These are phyloP conservation scores for Incurvaria masculella DNA, from an alignment of 2,888 invertebrate genomes.

Conservation along the genomic window DNA sequence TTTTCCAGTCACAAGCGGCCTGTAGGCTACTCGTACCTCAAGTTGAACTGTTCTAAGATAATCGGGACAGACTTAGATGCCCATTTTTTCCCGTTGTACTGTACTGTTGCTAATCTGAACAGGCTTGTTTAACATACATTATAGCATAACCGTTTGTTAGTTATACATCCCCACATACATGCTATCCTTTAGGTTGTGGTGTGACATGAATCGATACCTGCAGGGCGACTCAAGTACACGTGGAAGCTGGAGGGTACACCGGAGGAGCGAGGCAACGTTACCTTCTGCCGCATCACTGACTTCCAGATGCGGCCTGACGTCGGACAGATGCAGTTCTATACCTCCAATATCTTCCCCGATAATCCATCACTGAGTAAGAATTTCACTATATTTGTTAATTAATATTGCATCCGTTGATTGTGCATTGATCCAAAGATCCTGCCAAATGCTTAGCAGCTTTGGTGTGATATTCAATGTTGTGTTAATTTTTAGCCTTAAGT, in stretches of 20 bases:
- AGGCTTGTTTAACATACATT: no score
- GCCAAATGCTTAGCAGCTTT: neutral
- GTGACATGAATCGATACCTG: no score
- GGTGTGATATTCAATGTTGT: neutral
- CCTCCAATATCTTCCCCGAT: slow-evolving; percentile 59
- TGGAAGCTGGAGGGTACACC: slow-evolving; percentile 58
- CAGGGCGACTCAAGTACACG: slow-evolving; percentile 56
- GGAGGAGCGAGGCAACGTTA: slow-evolving; percentile 49
- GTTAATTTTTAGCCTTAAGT: neutral
- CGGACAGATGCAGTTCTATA: slow-evolving; percentile 56
- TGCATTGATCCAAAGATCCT: neutral
- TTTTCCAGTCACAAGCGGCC: no score
- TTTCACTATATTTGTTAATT: neutral
- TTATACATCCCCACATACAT: no score
- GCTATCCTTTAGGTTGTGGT: no score
- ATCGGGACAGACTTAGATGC: no score
- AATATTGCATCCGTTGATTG: neutral
- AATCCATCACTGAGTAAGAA: slow-evolving; percentile 63
- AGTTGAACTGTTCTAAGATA: no score
- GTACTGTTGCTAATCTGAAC: no score
- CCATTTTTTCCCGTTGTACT: no score
- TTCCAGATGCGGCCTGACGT: slow-evolving; percentile 63
- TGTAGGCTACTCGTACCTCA: no score
- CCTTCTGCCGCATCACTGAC: slow-evolving; percentile 54
- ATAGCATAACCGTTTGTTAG: no score